These are phyloP conservation scores for Tachysurus vachellii DNA, from an alignment of 2,113 vertebrate species.

Conservation along the genomic window DNA sequence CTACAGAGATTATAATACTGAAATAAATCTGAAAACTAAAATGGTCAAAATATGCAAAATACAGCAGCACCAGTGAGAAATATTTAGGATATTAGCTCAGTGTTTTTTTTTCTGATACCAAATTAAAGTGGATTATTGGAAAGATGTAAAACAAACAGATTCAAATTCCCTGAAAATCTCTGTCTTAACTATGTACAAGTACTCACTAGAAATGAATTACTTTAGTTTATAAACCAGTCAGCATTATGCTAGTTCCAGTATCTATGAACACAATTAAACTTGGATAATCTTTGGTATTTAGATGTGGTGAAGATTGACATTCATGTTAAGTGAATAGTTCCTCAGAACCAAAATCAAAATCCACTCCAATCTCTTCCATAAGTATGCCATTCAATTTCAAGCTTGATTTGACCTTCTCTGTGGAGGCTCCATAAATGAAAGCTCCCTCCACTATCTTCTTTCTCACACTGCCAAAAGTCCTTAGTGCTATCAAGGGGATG, in stretches of 20 bases:
- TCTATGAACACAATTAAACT: not conserved
- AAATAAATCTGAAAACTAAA: not conserved
- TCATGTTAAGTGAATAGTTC: conserved; percentile 5
- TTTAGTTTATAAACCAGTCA: not conserved
- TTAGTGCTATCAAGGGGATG: conserved; percentile 51
- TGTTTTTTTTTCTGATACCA: not conserved
- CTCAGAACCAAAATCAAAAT: not conserved
- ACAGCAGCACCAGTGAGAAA: not conserved
- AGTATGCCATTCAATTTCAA: not conserved
- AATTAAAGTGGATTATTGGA: not conserved
- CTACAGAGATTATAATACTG: no score
- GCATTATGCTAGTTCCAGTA: not conserved
- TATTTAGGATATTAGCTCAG: not conserved
- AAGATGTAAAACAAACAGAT: not conserved
- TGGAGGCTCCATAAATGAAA: conserved; percentile 32
- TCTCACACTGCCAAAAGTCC: conserved; percentile 56
- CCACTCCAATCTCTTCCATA: not conserved
- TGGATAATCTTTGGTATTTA: not conserved
- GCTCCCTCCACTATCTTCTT: conserved; percentile 41
- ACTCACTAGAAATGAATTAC: not conserved
- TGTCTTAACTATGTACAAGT: not conserved
- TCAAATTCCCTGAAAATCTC: not conserved
- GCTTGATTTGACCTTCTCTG: conserved; percentile 33
- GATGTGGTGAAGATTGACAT: not conserved
- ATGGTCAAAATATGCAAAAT: not conserved